Conservation (phyloP, 2,888 invertebrate species). For the Pseudeuparius sepicola region DNA sequence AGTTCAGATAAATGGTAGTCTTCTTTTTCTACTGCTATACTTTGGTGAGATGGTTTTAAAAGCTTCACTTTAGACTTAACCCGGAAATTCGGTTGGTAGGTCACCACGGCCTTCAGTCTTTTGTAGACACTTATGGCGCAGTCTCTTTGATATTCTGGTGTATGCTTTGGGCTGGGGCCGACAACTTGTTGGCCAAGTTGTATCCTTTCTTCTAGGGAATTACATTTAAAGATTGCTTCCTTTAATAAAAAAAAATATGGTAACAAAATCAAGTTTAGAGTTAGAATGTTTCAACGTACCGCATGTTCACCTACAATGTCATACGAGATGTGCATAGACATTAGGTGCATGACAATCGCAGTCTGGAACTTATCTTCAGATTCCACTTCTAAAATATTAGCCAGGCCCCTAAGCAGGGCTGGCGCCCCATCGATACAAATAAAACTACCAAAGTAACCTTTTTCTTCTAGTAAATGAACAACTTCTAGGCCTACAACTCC, state of each 20-base stretch:
- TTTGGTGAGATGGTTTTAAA: conserved; percentile 21
- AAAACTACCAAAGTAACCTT: conserved; percentile 53
- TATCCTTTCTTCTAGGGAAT: conserved; percentile 40
- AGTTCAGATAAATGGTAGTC: conserved; percentile 50
- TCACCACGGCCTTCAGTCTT: conserved; percentile 18
- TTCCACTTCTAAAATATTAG: conserved; percentile 38
- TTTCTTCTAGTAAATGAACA: conserved; percentile 56
- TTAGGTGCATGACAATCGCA: conserved; percentile 40
- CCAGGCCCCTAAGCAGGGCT: conserved; percentile 47
- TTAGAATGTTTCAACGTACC: conserved; percentile 19
- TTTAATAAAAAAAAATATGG: conserved; percentile 13
- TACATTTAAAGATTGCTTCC: conserved; percentile 42
- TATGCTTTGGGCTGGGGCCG: conserved; percentile 3
- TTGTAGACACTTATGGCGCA: conserved; percentile 19
- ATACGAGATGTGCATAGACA: conserved; percentile 40
- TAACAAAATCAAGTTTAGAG: conserved; percentile 7
- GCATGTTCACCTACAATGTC: conserved; percentile 38
- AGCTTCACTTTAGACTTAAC: conserved; percentile 23
- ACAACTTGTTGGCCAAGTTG: conserved; percentile 9
- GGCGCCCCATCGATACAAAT: conserved; percentile 79
- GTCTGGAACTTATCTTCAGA: conserved; percentile 46
- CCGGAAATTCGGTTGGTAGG: conserved; percentile 23
- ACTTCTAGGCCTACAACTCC: conserved; percentile 67
- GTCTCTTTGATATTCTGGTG: conserved; percentile 10
- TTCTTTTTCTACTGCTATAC: conserved; percentile 36